Conservation (phyloP, 2,113 vertebrate species). For the Lycocorax pyrrhopterus region DNA sequence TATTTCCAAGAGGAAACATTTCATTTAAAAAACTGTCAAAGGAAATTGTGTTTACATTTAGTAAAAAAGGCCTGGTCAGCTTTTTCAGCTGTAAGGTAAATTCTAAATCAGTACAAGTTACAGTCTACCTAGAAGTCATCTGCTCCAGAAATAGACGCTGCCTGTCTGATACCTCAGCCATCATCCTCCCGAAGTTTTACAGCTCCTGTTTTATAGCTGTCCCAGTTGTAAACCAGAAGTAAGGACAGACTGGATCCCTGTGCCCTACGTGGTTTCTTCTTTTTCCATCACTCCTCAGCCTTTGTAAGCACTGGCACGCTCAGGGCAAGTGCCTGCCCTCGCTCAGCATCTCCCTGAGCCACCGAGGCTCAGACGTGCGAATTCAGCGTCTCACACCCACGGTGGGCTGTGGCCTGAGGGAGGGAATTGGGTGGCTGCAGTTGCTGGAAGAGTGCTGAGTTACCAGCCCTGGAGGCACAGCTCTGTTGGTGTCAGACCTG, state of each 20-base stretch:
- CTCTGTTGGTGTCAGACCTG: background rate
- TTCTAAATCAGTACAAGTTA: background rate
- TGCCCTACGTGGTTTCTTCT: background rate
- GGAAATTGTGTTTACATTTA: background rate
- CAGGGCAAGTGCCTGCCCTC: background rate
- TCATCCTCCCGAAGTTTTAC: background rate
- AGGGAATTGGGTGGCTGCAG: constrained; percentile 17
- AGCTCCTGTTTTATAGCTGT: background rate
- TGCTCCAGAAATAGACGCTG: background rate
- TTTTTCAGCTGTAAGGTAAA: background rate
- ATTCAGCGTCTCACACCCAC: constrained; percentile 40
- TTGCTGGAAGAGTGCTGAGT: background rate
- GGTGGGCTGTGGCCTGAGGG: background rate
- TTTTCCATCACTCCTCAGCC: background rate
- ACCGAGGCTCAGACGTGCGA: constrained; percentile 2
- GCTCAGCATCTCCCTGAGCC: background rate
- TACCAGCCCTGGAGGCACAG: background rate
- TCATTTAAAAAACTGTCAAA: background rate
- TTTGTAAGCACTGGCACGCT: background rate
- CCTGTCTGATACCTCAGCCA: background rate
- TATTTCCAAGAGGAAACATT: constrained; percentile 11
- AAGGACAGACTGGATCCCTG: background rate
- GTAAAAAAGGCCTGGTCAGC: background rate
- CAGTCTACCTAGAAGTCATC: background rate
- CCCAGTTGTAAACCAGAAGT: background rate